Base-by-base conservation (phyloP, 2,888 invertebrate genomes). In the Villa cingulata region DNA sequence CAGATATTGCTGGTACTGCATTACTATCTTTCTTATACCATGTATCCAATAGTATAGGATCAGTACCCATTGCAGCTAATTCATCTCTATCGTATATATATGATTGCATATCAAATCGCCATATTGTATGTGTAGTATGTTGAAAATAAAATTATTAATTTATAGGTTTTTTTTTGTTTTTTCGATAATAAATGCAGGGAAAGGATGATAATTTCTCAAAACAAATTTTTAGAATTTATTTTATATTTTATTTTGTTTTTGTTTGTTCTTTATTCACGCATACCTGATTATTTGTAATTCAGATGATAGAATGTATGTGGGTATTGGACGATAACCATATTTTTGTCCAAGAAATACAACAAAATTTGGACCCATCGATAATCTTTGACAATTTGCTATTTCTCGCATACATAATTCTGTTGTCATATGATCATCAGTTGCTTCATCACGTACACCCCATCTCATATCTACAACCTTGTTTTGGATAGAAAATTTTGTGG, bases 381-480 rank as follows among this genome's bases (percentile, higher is more conserved):
- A 73, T 4, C 96, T 76, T 66, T 97, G 96, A 62, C 96, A 97
- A 68, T 96, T 97, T 68, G 90, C 87, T 53, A 97, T 96, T 72
- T 97, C 97, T 53, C 89, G 80, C 91, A 97, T 95, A 64, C 97
- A 97, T 1, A 97, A 77, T 60, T 95, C 92, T 0, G 96, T 96
- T 18, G 96, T 97, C 95, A 95, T 95, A 72, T 97, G 97, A 78
- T 97, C 97, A 61, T 97, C 96, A 0, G 96, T 97, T 0, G 96
- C 95, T 70, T 96, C 96, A 62, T 97, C 96, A 60, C 96, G 74
- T 0, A 96, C 95, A 6, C 96, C 96, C 96, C 96, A 96, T 60
- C 96, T 76, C 96, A 96, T 96, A 70, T 96, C 96, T 27, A 96
- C 96, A 4, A 96, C 95, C 91, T 91, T 23, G 23, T 23, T 6